Evolutionary conservation across 2,888 invertebrate genomes (phyloP).

Genomic region (Caenorhabditis japonica): DNA sequence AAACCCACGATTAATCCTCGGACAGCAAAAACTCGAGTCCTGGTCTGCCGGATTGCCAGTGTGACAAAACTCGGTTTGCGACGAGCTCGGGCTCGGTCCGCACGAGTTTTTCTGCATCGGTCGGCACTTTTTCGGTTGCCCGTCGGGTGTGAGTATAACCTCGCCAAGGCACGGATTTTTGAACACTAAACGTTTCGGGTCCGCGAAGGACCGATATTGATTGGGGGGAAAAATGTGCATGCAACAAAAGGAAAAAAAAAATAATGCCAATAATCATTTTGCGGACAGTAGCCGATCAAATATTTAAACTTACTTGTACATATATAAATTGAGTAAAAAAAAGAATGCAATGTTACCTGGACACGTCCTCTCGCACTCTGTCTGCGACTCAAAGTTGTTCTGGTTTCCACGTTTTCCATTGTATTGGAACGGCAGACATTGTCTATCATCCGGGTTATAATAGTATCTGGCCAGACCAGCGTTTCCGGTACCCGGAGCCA

Average conservation of each 20-base stretch:
- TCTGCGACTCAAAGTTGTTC: conserved; percentile 75
- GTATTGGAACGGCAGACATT: conserved; percentile 77
- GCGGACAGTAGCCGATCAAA: conserved; percentile 46
- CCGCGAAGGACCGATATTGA: too few species aligned
- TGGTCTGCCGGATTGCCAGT: conserved; percentile 54
- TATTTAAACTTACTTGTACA: not conserved
- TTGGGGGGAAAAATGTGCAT: too few species aligned
- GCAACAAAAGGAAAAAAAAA: not conserved
- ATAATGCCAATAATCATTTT: conserved; percentile 7
- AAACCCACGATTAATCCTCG: conserved; percentile 60
- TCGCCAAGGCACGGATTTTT: conserved; percentile 68
- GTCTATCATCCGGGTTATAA: conserved; percentile 76
- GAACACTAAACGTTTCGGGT: conserved; percentile 70
- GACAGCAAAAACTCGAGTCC: conserved; percentile 61
- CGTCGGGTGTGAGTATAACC: conserved; percentile 38
- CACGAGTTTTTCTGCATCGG: conserved; percentile 43
- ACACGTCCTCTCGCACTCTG: conserved; percentile 76
- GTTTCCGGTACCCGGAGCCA: conserved; percentile 77
- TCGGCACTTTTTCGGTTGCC: conserved; percentile 54
- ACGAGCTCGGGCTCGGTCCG: too few species aligned
- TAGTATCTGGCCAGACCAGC: conserved; percentile 70
- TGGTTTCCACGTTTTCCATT: conserved; percentile 76
- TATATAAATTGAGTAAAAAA: not conserved
- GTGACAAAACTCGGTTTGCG: conserved; percentile 58
- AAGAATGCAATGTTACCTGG: too few species aligned